These are phyloP conservation scores for Thereva nobilitata DNA, from an alignment of 2,888 invertebrate species.

Conservation along the genomic window DNA sequence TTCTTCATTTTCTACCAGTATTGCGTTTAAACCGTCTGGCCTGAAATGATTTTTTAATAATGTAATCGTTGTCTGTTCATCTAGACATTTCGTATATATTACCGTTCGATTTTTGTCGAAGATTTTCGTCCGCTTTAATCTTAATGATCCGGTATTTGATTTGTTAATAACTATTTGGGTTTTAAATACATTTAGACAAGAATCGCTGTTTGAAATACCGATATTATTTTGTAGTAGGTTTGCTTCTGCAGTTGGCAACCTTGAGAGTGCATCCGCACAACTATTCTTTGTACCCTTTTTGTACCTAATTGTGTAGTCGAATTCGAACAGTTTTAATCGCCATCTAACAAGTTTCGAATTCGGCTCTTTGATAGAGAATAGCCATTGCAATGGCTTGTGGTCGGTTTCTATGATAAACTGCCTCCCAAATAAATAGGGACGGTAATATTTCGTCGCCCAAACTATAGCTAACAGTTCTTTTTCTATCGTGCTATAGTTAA, in stretches of 20 bases:
- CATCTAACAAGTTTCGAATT: too few species aligned
- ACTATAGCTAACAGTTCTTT: constrained; percentile 47
- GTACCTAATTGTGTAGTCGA: too few species aligned
- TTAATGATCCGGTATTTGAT: constrained; percentile 22
- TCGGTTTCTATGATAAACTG: constrained; percentile 48
- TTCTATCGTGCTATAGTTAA: constrained; percentile 46
- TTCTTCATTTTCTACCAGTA: constrained; percentile 30
- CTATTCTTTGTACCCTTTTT: too few species aligned
- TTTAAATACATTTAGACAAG: constrained; percentile 40
- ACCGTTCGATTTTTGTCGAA: too few species aligned
- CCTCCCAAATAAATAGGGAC: constrained; percentile 48
- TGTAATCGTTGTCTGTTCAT: too few species aligned
- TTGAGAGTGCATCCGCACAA: constrained; percentile 37
- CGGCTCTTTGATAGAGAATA: too few species aligned
- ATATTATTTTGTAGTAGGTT: too few species aligned
- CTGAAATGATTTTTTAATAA: too few species aligned
- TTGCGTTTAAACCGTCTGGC: too few species aligned
- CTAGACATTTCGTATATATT: too few species aligned
- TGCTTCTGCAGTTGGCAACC: constrained; percentile 5
- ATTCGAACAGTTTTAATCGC: too few species aligned
- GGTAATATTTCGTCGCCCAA: constrained; percentile 45
- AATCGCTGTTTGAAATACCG: constrained; percentile 38
- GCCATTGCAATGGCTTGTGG: constrained; percentile 47
- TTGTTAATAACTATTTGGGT: constrained; percentile 36
- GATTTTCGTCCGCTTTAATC: too few species aligned